Evolutionary conservation across 1,140 invertebrate species (phyloP), one percentile per base, ranked within the genome.

Genomic region (Arctopsyche grandis): DNA sequence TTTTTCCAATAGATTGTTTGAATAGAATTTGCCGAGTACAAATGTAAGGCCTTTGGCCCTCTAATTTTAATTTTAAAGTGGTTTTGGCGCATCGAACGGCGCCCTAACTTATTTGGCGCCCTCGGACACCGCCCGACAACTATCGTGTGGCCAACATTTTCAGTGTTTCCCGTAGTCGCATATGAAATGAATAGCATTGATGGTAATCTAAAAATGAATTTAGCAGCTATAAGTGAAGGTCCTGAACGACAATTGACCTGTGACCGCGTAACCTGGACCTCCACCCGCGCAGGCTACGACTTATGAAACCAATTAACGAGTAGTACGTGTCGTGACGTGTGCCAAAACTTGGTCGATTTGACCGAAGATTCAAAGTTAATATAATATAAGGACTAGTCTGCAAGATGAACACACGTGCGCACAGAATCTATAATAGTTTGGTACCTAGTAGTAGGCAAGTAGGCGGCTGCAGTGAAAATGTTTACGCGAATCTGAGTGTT

Each of bases 291-390:
- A 21, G 9, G 5, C 19, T 71, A 44, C 38, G 22, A 26, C 14
- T 44, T 60, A 58, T 22, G 73, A 58, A 46, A 58, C 29, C 74
- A 76, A 76, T 76, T 76, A 76, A 74, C 9, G n/a, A 63, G 22
- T 26, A 12, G 63, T 12, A 66, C 24, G 63, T 66, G 63, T 22
- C 22, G 24, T 66, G 19, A 26, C 9, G 63, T 22, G 24, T 26
- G 9, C 24, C 10, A 66, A 26, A 22, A 22, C 10, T 66, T 10
- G 26, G 10, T 5, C 21, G 7, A 38, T 38, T 38, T 38, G 29
- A 3, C 4, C 10, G 48, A 52, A 10, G 12, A 52, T 52, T 52
- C 1, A 12, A 52, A 12, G 48, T 46, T 46, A 46, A 46, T 46
- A 7, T 46, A 46, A 46, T 46, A 12, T 7, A 46, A 46, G 12